These are phyloP conservation scores for Melanotaenia nigrans DNA, from an alignment of 2,797 vertebrate species.

Conservation along the genomic window DNA sequence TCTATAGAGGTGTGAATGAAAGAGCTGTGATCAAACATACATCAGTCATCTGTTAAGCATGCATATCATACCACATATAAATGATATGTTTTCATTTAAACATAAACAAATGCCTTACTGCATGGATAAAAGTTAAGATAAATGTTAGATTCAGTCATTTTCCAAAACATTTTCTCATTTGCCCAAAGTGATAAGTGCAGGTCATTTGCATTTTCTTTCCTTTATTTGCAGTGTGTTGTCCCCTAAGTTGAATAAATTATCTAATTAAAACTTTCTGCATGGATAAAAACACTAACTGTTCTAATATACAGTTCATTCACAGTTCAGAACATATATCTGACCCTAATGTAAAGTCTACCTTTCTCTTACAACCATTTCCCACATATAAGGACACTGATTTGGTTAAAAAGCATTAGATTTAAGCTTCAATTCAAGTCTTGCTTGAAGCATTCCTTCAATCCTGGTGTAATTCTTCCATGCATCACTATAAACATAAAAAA, in stretches of 20 bases:
- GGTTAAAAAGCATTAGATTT: constrained; percentile 20
- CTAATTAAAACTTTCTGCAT: background rate
- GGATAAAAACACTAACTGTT: background rate
- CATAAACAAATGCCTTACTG: constrained; percentile 13
- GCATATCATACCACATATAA: constrained; percentile 11
- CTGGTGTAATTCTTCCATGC: constrained; percentile 62
- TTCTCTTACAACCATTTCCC: background rate
- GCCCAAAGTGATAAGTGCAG: background rate
- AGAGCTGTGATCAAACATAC: constrained; percentile 57
- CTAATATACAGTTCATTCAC: constrained; percentile 1
- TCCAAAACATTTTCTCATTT: background rate
- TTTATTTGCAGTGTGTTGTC: background rate
- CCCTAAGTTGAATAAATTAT: constrained; percentile 9
- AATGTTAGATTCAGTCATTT: background rate
- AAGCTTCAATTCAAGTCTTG: background rate
- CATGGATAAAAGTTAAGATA: constrained; percentile 18
- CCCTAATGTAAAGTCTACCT: background rate
- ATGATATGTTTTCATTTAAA: constrained; percentile 20
- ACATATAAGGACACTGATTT: constrained; percentile 31
- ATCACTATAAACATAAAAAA: constrained; percentile 33
- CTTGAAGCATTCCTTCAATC: constrained; percentile 23
- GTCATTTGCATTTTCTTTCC: background rate
- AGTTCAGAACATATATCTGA: constrained; percentile 11
- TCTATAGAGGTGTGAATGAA: constrained; percentile 39
- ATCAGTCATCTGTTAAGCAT: constrained; percentile 60